A percentile compares a stretch with the other conserved stretches of the same genome.
phyloP scores from a whole-genome alignment of 2,797 vertebrate genomes.

The Chrosomus eos region DNA sequence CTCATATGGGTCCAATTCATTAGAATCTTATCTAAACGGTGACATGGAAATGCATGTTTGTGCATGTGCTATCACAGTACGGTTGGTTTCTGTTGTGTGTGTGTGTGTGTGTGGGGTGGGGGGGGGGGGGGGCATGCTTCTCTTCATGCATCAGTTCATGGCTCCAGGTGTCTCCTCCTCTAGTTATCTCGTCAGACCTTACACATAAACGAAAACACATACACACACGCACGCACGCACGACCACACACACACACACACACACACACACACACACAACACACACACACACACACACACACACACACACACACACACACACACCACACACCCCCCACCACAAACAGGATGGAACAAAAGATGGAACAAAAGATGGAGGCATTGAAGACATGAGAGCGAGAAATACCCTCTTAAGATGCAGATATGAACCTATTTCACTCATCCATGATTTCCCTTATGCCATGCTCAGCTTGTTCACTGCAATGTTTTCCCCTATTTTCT shows the following conservation, averaged over 20 bases:
- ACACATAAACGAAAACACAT: neutral
- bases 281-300: too few species aligned
- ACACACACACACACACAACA: too few species aligned
- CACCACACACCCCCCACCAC: slow-evolving; percentile 7
- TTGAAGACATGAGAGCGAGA: neutral
- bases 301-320: slow-evolving; percentile 15
- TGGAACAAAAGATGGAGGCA: slow-evolving; percentile 12
- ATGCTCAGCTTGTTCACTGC: neutral
- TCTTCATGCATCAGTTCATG: slow-evolving; percentile 46
- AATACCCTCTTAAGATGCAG: slow-evolving; percentile 26
- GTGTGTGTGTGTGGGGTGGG: slow-evolving; percentile 6
- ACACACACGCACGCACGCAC: slow-evolving; percentile 3
- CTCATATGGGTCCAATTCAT: slow-evolving; percentile 1
- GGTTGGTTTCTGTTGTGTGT: neutral
- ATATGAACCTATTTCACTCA: slow-evolving; percentile 17
- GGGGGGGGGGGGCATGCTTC: too few species aligned
- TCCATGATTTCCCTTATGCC: slow-evolving; percentile 22
- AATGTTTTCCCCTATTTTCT: slow-evolving; percentile 13
- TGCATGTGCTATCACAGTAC: neutral
- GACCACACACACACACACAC: neutral
- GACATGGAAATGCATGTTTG: slow-evolving; percentile 32
- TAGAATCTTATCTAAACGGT: slow-evolving; percentile 16
- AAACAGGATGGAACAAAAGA: neutral
- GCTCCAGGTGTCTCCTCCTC: slow-evolving; percentile 40
- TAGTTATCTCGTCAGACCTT: slow-evolving; percentile 33